A percentile compares a stretch with the other conserved stretches of the same genome.
phyloP scores from a whole-genome alignment of 1,140 invertebrate genomes.

The Rhyzopertha dominica region DNA sequence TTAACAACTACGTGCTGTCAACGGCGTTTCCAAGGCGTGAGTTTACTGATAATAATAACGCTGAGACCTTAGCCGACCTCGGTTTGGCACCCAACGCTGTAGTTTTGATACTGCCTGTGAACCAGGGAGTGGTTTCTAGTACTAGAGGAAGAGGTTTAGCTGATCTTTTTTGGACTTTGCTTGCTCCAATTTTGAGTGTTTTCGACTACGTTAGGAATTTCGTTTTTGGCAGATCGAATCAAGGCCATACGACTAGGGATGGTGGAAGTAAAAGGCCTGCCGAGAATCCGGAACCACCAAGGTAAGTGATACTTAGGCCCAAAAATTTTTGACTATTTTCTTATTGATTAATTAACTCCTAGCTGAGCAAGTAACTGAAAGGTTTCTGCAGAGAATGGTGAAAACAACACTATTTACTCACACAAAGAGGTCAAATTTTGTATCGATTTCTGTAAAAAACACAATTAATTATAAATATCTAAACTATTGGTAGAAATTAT shows the following conservation, averaged over 20 bases:
- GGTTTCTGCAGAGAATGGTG: too few species aligned
- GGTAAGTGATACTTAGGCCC: constrained; percentile 3
- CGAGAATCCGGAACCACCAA: background rate
- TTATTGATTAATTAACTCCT: too few species aligned
- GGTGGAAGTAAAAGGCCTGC: constrained; percentile 8
- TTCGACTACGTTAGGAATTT: constrained; percentile 44
- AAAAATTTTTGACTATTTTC: constrained; percentile 28
- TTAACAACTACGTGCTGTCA: constrained; percentile 61
- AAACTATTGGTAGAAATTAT: too few species aligned
- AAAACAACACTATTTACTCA: too few species aligned
- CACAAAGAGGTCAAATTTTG: too few species aligned
- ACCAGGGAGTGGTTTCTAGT: constrained; percentile 29
- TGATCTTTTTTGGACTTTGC: constrained; percentile 44
- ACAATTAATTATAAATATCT: too few species aligned
- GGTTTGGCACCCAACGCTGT: constrained; percentile 75
- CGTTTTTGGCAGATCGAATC: constrained; percentile 34
- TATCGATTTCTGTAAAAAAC: too few species aligned
- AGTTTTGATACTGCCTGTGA: constrained; percentile 64
- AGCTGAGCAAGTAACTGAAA: too few species aligned
- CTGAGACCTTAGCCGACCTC: constrained; percentile 59
- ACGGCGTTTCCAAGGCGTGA: constrained; percentile 75
- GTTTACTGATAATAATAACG: constrained; percentile 59
- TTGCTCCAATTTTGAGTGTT: constrained; percentile 45
- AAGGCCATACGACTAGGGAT: too few species aligned
- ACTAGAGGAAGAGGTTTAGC: constrained; percentile 36